phyloP scores from a whole-genome alignment of 2,113 vertebrate genomes.

The Verasper variegatus region DNA sequence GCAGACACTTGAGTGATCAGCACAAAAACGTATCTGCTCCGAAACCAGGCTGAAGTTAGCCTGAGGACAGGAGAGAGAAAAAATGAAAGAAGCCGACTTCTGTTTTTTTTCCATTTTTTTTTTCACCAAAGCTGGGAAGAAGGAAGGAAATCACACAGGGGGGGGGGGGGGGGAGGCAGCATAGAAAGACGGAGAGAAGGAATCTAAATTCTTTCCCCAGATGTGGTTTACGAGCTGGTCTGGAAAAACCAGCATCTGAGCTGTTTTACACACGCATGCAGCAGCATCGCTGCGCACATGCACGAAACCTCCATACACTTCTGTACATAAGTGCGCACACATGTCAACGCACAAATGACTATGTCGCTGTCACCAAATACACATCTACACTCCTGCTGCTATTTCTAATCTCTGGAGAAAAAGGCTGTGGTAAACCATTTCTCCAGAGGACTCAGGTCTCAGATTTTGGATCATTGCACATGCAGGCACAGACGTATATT shows the following conservation, averaged over 20 bases:
- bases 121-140: conserved; percentile 53
- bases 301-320: neutral
- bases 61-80: conserved; percentile 71
- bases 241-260: conserved; percentile 78
- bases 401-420: conserved; percentile 39
- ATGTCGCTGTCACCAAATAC: conserved; percentile 42
- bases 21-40: conserved; percentile 58
- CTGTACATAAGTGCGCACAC: conserved; percentile 42
- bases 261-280: conserved; percentile 76
- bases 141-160: conserved; percentile 65
- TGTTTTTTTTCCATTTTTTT: conserved; percentile 45
- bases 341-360: conserved; percentile 53
- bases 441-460: conserved; percentile 48
- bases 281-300: conserved; percentile 58
- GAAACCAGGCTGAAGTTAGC: conserved; percentile 71
- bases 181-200: conserved; percentile 72
- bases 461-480: conserved; percentile 50
- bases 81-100: conserved; percentile 70
- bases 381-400: conserved; percentile 39
- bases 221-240: conserved; percentile 83
- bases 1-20: conserved; percentile 57
- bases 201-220: conserved; percentile 84
- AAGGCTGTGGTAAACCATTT: conserved; percentile 32
- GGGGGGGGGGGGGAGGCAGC: conserved; percentile 55
- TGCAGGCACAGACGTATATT: conserved; percentile 34